phyloP scores from a whole-genome alignment of 2,888 invertebrate species.

The Tuta absoluta region DNA sequence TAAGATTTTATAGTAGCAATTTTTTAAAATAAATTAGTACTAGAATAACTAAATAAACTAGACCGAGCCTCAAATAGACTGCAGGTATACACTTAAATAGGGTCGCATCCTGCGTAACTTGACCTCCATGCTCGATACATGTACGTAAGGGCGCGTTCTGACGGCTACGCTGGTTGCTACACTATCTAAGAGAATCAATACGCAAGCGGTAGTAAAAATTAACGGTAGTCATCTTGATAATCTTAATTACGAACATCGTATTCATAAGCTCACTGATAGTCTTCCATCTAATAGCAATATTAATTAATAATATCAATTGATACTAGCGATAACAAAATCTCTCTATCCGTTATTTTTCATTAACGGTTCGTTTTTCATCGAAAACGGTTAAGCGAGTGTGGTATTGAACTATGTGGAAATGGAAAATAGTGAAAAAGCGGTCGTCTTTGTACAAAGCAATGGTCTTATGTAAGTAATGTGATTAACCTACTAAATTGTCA shows the following conservation, averaged over 20 bases:
- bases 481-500: background rate
- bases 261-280: constrained; percentile 18
- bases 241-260: constrained; percentile 21
- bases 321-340: constrained; percentile 19
- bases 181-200: background rate
- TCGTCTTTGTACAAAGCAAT: constrained; percentile 44
- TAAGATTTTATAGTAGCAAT: no score
- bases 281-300: constrained; percentile 26
- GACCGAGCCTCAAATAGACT: no score
- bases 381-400: constrained; percentile 12
- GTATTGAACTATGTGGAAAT: constrained; percentile 52
- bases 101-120: no score
- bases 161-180: no score
- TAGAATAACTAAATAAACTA: no score
- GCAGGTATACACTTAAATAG: no score
- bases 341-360: background rate
- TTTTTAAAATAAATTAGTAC: no score
- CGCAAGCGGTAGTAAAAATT: background rate
- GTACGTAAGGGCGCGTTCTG: no score
- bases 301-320: constrained; percentile 29
- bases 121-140: no score
- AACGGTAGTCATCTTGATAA: constrained; percentile 6
- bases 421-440: constrained; percentile 54
- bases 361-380: background rate
- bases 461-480: constrained; percentile 53